These are phyloP conservation scores for Sarcophaga carnaria DNA, from an alignment of 2,888 invertebrate species.

Conservation along the genomic window DNA sequence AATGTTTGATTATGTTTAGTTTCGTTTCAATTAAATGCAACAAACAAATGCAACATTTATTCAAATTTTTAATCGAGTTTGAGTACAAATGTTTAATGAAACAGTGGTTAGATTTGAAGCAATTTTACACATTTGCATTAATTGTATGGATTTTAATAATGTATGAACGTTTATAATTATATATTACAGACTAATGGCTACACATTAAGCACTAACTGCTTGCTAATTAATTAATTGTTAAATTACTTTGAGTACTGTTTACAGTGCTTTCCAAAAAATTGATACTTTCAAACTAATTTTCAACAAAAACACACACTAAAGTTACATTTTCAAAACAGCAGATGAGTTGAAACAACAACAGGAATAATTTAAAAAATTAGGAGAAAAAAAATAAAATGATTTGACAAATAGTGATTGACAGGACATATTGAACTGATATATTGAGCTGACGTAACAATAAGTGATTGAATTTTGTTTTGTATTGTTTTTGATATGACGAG, in stretches of 20 bases:
- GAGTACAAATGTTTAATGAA: neutral
- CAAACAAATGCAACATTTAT: neutral
- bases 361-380: neutral
- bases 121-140: neutral
- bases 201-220: conserved; percentile 41
- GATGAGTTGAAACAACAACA: neutral
- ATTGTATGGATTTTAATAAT: neutral
- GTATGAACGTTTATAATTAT: neutral
- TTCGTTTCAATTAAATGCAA: neutral
- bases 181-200: conserved; percentile 24
- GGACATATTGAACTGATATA: conserved; percentile 45
- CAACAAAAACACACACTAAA: neutral
- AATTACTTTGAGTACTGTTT: too few species aligned
- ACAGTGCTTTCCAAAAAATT: too few species aligned
- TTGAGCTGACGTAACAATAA: conserved; percentile 55
- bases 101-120: conserved; percentile 1
- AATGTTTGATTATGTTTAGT: neutral
- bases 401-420: conserved; percentile 49
- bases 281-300: neutral
- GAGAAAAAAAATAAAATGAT: conserved; percentile 24
- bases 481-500: conserved; percentile 49
- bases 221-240: neutral
- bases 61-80: neutral
- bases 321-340: too few species aligned
- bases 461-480: conserved; percentile 41